Percentiles rank a stretch among this genome's conserved stretches.
These are phyloP conservation scores for Euura lappo DNA, from an alignment of 1,140 invertebrate species.

Conservation along the genomic window DNA sequence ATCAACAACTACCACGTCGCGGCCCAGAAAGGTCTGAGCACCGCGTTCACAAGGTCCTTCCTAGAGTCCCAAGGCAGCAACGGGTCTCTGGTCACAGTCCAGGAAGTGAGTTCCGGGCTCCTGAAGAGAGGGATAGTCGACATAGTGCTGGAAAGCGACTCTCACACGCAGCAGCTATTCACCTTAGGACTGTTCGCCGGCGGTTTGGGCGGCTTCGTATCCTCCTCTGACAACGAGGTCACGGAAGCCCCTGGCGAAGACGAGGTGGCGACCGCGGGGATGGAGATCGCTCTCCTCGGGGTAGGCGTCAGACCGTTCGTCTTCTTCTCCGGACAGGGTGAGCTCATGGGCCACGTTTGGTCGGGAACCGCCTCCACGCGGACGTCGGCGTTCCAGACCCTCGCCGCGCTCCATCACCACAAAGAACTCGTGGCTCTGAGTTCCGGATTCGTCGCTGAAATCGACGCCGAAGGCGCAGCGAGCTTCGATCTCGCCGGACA, in stretches of 20 bases:
- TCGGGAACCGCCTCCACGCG: constrained; percentile 81
- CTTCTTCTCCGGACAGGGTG: constrained; percentile 84
- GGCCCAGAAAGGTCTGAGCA: constrained; percentile 73
- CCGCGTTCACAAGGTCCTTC: constrained; percentile 70
- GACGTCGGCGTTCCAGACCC: constrained; percentile 81
- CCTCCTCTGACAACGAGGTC: constrained; percentile 59
- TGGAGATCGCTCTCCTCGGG: constrained; percentile 81
- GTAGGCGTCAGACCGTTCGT: constrained; percentile 81
- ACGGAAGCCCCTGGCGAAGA: constrained; percentile 55
- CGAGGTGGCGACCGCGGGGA: constrained; percentile 78
- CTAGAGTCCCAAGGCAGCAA: constrained; percentile 67
- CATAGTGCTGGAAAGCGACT: constrained; percentile 66
- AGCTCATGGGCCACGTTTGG: constrained; percentile 91
- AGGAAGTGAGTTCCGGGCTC: constrained; percentile 76
- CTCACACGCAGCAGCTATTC: constrained; percentile 40
- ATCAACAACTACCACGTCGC: constrained; percentile 74
- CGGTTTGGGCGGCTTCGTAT: constrained; percentile 73
- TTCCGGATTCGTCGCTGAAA: constrained; percentile 76
- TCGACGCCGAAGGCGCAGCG: constrained; percentile 72
- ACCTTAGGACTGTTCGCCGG: constrained; percentile 80
- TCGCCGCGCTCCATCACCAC: constrained; percentile 78
- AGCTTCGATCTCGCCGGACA: constrained; percentile 86
- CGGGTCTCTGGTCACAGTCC: constrained; percentile 74
- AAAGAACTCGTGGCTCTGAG: constrained; percentile 71
- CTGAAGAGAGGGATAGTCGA: constrained; percentile 79